Evolutionary conservation across 2,888 invertebrate genomes (phyloP).

Genomic region (Acrobasis consociella): DNA sequence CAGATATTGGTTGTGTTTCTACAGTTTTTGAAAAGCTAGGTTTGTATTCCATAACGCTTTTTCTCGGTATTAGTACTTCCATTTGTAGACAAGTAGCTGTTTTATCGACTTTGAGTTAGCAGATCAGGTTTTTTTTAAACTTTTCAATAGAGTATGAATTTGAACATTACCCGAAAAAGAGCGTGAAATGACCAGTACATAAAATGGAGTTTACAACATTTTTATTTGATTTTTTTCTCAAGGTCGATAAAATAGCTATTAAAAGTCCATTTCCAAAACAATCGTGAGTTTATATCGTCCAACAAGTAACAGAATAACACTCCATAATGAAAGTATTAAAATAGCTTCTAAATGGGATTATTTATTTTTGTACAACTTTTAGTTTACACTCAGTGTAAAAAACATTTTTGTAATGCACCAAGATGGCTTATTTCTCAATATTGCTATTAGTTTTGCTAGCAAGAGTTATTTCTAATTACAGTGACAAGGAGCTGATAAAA

Average conservation of each 20-base stretch:
- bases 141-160: no score
- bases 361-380: constrained; percentile 73
- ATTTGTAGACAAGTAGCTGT: background rate
- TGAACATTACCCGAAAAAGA: no score
- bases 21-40: background rate
- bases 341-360: constrained; percentile 52
- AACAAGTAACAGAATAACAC: constrained; percentile 41
- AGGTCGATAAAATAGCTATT: background rate
- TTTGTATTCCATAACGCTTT: constrained; percentile 6
- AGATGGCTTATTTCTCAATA: constrained; percentile 27
- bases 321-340: constrained; percentile 59
- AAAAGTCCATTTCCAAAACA: background rate
- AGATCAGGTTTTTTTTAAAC: background rate
- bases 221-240: background rate
- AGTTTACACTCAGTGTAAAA: constrained; percentile 49
- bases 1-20: constrained; percentile 9
- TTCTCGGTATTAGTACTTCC: background rate
- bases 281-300: constrained; percentile 14
- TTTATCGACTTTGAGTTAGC: background rate
- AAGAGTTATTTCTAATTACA: no score
- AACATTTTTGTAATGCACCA: constrained; percentile 53
- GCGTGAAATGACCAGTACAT: no score
- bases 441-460: background rate
- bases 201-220: no score
- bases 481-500: no score